Evolutionary conservation across 2,888 invertebrate genomes (phyloP).

Genomic region (Leptopilina myrica): DNA sequence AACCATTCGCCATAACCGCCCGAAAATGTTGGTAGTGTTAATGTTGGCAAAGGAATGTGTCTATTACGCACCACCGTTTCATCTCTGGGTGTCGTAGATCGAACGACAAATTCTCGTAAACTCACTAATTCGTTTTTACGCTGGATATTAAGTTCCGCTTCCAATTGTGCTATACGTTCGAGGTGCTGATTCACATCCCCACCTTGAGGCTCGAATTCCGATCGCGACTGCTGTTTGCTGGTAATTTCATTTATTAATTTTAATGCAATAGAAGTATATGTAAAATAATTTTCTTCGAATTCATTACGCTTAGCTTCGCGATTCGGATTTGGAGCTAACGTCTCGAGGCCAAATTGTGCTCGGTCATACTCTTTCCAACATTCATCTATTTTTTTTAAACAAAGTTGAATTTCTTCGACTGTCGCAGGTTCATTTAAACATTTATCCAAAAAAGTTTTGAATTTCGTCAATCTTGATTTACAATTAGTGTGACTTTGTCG

Average conservation of each 20-base stretch:
- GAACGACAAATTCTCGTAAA: neutral
- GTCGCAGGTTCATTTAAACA: neutral
- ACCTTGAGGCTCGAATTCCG: too few species aligned
- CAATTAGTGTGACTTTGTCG: conserved; percentile 22
- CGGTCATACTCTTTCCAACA: conserved; percentile 31
- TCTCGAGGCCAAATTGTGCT: conserved; percentile 21
- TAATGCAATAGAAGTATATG: neutral
- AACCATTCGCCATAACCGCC: conserved; percentile 47
- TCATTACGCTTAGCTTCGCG: neutral
- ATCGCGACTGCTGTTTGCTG: too few species aligned
- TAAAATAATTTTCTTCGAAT: conserved; percentile 1
- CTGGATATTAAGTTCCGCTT: conserved; percentile 19
- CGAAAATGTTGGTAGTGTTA: conserved; percentile 43
- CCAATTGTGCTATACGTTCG: too few species aligned
- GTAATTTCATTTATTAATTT: too few species aligned
- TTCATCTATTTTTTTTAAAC: conserved; percentile 27
- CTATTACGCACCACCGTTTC: neutral
- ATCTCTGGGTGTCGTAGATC: neutral
- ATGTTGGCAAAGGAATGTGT: conserved; percentile 33
- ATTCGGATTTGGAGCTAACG: neutral
- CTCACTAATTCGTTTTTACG: neutral
- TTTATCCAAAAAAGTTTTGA: conserved; percentile 26
- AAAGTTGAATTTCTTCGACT: conserved; percentile 27
- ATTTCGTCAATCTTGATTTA: conserved; percentile 27
- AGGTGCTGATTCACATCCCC: too few species aligned